Percentiles rank a stretch among this genome's conserved stretches.
phyloP scores from a whole-genome alignment of 2,797 vertebrate genomes.

The Mormyrops boulengeri region DNA sequence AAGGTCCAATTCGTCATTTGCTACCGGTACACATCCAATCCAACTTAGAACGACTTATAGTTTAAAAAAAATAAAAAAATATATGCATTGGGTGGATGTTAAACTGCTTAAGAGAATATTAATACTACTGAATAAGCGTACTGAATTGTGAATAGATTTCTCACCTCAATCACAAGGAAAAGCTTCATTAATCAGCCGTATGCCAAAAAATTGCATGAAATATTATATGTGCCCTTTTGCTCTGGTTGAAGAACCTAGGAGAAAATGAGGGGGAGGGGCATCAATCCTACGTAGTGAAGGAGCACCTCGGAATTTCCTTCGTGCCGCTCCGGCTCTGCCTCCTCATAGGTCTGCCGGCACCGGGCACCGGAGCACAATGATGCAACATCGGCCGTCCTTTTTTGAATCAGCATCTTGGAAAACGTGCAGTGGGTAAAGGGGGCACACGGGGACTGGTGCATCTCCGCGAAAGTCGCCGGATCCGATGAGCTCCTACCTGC shows the following conservation, averaged over 20 bases:
- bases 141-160: not conserved
- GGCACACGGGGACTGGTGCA: not conserved
- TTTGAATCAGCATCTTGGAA: not conserved
- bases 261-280: not conserved
- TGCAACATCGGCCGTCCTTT: not conserved
- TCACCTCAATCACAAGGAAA: not conserved
- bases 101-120: not conserved
- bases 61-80: not conserved
- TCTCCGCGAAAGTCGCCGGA: not conserved
- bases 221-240: not conserved
- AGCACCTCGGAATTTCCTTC: conserved; percentile 6
- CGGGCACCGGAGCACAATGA: not conserved
- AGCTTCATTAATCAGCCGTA: not conserved
- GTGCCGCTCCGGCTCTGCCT: not conserved
- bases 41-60: not conserved
- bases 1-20: not conserved
- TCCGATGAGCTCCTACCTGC: not conserved
- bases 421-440: not conserved
- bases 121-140: not conserved
- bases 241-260: not conserved
- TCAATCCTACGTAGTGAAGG: not conserved
- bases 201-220: not conserved
- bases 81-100: not conserved
- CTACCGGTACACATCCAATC: not conserved
- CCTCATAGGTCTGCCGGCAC: not conserved